A percentile compares a stretch with the other conserved stretches of the same genome.
These are phyloP conservation scores for Gastrophysa polygoni DNA, from an alignment of 2,888 invertebrate genomes.

Conservation along the genomic window DNA sequence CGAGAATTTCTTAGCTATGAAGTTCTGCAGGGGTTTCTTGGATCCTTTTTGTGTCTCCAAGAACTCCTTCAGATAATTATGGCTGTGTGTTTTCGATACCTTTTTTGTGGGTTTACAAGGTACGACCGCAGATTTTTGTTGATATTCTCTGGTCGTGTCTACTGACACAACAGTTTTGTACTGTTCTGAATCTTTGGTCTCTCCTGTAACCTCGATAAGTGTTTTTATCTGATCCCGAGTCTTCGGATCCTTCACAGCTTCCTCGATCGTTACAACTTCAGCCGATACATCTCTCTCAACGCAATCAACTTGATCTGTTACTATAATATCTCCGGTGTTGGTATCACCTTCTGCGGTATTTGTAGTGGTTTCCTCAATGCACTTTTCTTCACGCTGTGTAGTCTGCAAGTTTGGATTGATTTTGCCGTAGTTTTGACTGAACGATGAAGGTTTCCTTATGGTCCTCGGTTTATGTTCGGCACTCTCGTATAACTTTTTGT, in stretches of 20 bases:
- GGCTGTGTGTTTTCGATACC: slow-evolving; percentile 53
- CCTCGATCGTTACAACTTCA: slow-evolving; percentile 4
- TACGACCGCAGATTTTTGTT: slow-evolving; percentile 19
- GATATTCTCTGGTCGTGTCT: slow-evolving; percentile 37
- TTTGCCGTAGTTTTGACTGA: slow-evolving; percentile 37
- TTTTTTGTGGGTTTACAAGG: slow-evolving; percentile 37
- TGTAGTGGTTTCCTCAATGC: slow-evolving; percentile 44
- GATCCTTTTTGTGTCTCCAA: slow-evolving; percentile 56
- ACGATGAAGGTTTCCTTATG: slow-evolving; percentile 52
- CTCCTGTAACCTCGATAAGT: slow-evolving; percentile 43
- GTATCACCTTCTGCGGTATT: slow-evolving; percentile 51
- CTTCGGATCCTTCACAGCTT: slow-evolving; percentile 10
- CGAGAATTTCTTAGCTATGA: slow-evolving; percentile 55
- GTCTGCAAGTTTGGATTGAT: slow-evolving; percentile 27
- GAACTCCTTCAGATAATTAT: slow-evolving; percentile 56
- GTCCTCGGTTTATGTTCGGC: slow-evolving; percentile 50
- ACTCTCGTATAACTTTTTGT: slow-evolving; percentile 48
- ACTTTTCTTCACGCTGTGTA: slow-evolving; percentile 16
- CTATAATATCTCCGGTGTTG: slow-evolving; percentile 45
- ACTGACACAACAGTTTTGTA: slow-evolving; percentile 54
- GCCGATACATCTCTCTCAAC: slow-evolving; percentile 2
- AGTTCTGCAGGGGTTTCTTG: slow-evolving; percentile 56
- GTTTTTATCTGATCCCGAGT: slow-evolving; percentile 32
- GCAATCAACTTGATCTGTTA: not conserved
- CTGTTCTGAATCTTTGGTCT: slow-evolving; percentile 40